These are phyloP conservation scores for Idaea dimidiata DNA, from an alignment of 2,888 invertebrate species.

Conservation along the genomic window DNA sequence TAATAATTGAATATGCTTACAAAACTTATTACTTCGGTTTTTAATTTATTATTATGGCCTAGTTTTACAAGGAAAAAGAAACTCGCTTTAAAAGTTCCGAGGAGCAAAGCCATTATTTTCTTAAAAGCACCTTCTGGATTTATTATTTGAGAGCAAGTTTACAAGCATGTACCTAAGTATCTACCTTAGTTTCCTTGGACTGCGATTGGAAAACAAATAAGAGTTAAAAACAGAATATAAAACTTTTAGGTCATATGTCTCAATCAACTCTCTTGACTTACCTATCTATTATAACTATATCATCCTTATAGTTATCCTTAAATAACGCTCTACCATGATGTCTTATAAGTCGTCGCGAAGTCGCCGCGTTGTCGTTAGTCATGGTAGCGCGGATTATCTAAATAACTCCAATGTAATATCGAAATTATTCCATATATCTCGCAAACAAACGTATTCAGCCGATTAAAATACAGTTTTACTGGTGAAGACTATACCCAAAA, in stretches of 20 bases:
- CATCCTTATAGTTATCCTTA: no score
- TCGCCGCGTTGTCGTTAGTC: no score
- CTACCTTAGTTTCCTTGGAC: background rate
- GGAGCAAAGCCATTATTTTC: constrained; percentile 2
- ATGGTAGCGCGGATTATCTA: no score
- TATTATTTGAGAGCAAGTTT: constrained; percentile 3
- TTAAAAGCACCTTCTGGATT: constrained; percentile 1
- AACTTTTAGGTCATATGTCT: background rate
- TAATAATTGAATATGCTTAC: background rate
- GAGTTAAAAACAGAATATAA: background rate
- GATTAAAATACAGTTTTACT: no score
- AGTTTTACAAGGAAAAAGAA: constrained; percentile 1
- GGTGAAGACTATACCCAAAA: no score
- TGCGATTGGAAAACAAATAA: background rate
- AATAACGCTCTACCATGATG: no score
- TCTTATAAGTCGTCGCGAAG: no score
- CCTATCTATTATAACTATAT: no score
- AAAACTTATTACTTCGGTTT: background rate
- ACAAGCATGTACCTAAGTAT: background rate
- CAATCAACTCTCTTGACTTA: no score
- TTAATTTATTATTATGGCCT: constrained; percentile 1
- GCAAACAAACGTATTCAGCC: no score
- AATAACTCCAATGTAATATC: no score
- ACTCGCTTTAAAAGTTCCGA: background rate
- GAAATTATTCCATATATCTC: no score